These are phyloP conservation scores for Pristis pectinata DNA, from an alignment of 2,797 vertebrate genomes.

Conservation along the genomic window DNA sequence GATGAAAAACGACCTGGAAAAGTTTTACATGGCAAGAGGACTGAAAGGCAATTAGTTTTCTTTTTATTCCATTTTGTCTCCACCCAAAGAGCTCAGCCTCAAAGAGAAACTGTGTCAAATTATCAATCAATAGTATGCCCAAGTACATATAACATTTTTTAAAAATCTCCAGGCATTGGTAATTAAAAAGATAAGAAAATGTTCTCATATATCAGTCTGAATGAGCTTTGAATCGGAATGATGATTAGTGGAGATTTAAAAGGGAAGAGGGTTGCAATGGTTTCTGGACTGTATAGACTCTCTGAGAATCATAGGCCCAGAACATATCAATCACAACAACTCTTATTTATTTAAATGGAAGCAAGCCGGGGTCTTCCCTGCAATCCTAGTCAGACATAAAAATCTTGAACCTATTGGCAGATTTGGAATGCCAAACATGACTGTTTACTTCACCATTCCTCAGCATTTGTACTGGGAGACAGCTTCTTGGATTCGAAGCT, in stretches of 20 bases:
- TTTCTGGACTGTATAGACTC: not conserved
- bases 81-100: not conserved
- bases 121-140: not conserved
- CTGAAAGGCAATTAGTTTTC: constrained; percentile 30
- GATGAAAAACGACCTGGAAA: constrained; percentile 18
- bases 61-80: constrained; percentile 31
- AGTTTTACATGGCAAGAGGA: not conserved
- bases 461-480: too few species aligned
- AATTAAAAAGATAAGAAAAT: constrained; percentile 20
- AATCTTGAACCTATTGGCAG: too few species aligned
- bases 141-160: not conserved
- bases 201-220: not conserved
- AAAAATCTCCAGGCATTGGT: constrained; percentile 4
- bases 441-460: too few species aligned
- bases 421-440: too few species aligned
- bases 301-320: not conserved
- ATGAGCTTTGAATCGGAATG: constrained; percentile 21
- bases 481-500: too few species aligned
- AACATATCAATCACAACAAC: too few species aligned
- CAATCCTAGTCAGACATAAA: too few species aligned
- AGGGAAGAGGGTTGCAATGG: not conserved
- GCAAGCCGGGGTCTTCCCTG: too few species aligned
- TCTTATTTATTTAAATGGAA: too few species aligned
- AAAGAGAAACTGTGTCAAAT: not conserved
- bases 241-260: not conserved